Percentiles rank a stretch among this genome's conserved stretches.
Conservation (phyloP, 2,888 invertebrate species). For the Drosophila rellima region DNA sequence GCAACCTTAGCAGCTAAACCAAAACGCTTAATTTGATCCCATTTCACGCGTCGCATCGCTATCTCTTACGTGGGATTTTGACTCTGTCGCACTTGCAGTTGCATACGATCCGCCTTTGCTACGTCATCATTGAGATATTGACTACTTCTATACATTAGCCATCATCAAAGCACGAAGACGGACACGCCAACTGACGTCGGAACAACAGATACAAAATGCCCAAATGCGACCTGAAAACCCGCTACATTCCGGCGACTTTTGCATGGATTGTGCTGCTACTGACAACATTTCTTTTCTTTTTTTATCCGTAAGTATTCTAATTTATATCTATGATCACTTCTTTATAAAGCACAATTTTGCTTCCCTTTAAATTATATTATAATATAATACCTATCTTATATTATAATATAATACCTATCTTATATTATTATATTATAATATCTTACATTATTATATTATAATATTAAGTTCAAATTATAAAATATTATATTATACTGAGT, state of each 20-base stretch:
- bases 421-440: too few relatives aligned
- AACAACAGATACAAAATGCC: constrained; percentile 88
- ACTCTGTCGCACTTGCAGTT: constrained; percentile 43
- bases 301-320: constrained; percentile 95
- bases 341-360: too few relatives aligned
- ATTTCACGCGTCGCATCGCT: constrained; percentile 63
- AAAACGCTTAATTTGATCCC: constrained; percentile 32
- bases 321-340: too few relatives aligned
- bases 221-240: constrained; percentile 98
- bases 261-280: constrained; percentile 98
- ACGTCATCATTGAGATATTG: constrained; percentile 42
- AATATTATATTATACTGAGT: too few relatives aligned
- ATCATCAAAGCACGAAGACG: constrained; percentile 29
- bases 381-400: too few relatives aligned
- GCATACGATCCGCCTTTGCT: constrained; percentile 41
- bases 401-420: too few relatives aligned
- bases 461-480: too few relatives aligned
- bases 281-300: constrained; percentile 97
- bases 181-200: constrained; percentile 28
- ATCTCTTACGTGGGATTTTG: constrained; percentile 54
- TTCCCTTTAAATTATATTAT: too few relatives aligned
- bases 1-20: constrained; percentile 25
- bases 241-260: constrained; percentile 99
- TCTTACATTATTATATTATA: too few relatives aligned
- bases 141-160: constrained; percentile 27